Base-by-base conservation (phyloP, 1,140 invertebrate genomes). In the Bombus soroeensis region DNA sequence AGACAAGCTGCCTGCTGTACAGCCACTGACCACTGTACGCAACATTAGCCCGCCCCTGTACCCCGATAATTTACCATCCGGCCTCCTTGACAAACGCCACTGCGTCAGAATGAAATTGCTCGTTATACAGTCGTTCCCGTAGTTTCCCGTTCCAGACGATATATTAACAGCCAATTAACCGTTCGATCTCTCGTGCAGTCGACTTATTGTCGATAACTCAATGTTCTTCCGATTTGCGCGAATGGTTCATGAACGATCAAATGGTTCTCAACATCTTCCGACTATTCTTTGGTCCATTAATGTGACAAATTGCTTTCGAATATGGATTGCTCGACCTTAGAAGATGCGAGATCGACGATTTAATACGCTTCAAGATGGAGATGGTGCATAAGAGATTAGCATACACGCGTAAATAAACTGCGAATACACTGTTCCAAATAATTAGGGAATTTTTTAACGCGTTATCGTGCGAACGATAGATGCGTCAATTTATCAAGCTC, bases 1-100 rank as follows among this genome's bases (percentile, higher is more conserved):
- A 79, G 83, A 59, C 66, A 53, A 79, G 53, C 68, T 79, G 75
- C 66, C 53, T 62, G 66, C 4, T 34, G 47, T 53, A 79, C 37
- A 62, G 25, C 37, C 37, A 41, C 37, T 15, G 13, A 12, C 32
- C 59, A 47, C 66, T 47, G 13, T 62, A 72, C 83, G 75, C 75
- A 62, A 84, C 76, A 71, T 84, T 83, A 77, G 70, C 82, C 72
- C 41, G 32, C 6, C 73, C 73, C 73, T 47, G 28, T 73, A 39
- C 34, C 80, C 10, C 80, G 71, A 82, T 82, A 74, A 82, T 82
- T 76, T 68, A 83, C 22, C 72, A 37, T 18, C 28, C 72, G 34
- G 22, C 66, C 78, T 15, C 62, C 47, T 43, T 59, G 82, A 83
- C 68, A 78, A 47, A 83, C 28, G 78, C 34, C 1, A 25, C 34